Evolutionary conservation across 2,113 vertebrate species (phyloP).

Genomic region (Microcebus ravelobensis): DNA sequence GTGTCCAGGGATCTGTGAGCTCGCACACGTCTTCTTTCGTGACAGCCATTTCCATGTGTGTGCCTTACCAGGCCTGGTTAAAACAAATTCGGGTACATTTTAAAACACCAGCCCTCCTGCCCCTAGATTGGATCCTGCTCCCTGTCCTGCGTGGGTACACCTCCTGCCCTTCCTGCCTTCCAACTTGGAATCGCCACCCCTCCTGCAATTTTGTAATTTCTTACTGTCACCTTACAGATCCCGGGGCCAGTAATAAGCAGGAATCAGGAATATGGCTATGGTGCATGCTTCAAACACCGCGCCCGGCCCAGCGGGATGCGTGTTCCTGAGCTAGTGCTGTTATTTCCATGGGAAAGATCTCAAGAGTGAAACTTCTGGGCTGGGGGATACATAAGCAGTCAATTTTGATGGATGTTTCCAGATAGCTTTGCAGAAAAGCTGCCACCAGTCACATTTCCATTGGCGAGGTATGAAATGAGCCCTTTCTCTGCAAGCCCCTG

Average conservation of each 20-base stretch:
- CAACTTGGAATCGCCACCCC: background rate
- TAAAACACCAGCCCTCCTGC: background rate
- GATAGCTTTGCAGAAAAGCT: background rate
- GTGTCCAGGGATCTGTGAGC: background rate
- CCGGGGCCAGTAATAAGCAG: background rate
- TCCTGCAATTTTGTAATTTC: background rate
- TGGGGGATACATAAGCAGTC: background rate
- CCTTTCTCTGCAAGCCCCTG: background rate
- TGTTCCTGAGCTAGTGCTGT: background rate
- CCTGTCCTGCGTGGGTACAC: background rate
- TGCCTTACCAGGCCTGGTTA: background rate
- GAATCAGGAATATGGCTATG: background rate
- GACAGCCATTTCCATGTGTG: background rate
- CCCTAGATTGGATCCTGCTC: background rate
- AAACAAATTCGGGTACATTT: background rate
- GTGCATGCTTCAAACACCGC: too few relatives aligned
- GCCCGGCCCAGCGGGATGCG: background rate
- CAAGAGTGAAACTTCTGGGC: background rate
- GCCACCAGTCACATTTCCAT: background rate
- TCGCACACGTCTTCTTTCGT: background rate
- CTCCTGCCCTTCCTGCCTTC: background rate
- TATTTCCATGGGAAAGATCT: background rate
- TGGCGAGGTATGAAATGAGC: background rate
- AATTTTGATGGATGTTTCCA: constrained; percentile 22
- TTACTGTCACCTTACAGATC: background rate